phyloP scores from a whole-genome alignment of 1,140 invertebrate genomes.

The Microvelia longipes region DNA sequence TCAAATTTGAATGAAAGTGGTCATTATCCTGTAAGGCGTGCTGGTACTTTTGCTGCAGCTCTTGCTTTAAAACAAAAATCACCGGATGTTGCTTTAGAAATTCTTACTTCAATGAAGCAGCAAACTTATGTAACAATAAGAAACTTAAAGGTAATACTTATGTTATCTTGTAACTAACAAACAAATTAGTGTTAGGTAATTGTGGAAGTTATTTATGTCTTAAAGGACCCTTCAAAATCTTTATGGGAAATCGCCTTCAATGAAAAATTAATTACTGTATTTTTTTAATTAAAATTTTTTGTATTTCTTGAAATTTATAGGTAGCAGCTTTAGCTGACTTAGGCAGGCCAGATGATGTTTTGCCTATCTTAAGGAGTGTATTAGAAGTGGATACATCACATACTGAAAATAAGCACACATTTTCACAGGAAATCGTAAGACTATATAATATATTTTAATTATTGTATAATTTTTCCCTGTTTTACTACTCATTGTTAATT shows the following conservation, averaged over 20 bases:
- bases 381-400: conserved; percentile 48
- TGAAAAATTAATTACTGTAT: not conserved
- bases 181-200: too few species aligned
- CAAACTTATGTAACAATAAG: conserved; percentile 47
- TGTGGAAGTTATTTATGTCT: too few species aligned
- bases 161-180: too few species aligned
- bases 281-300: not conserved
- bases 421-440: conserved; percentile 30
- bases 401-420: conserved; percentile 47
- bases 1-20: conserved; percentile 37
- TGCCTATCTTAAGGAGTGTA: conserved; percentile 39
- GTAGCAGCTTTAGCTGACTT: conserved; percentile 39
- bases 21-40: conserved; percentile 39
- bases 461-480: conserved; percentile 33
- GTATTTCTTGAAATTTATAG: too few species aligned
- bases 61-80: conserved; percentile 50
- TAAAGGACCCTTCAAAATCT: too few species aligned
- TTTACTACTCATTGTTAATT: not conserved
- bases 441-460: conserved; percentile 51
- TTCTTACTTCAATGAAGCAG: conserved; percentile 34
- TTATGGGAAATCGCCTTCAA: too few species aligned
- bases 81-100: conserved; percentile 49
- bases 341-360: conserved; percentile 43
- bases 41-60: conserved; percentile 40
- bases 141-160: conserved; percentile 43